Percentiles rank a stretch among this genome's conserved stretches.
These are phyloP conservation scores for Callyntrura sp. DNA, from an alignment of 2,888 invertebrate genomes.

Conservation along the genomic window DNA sequence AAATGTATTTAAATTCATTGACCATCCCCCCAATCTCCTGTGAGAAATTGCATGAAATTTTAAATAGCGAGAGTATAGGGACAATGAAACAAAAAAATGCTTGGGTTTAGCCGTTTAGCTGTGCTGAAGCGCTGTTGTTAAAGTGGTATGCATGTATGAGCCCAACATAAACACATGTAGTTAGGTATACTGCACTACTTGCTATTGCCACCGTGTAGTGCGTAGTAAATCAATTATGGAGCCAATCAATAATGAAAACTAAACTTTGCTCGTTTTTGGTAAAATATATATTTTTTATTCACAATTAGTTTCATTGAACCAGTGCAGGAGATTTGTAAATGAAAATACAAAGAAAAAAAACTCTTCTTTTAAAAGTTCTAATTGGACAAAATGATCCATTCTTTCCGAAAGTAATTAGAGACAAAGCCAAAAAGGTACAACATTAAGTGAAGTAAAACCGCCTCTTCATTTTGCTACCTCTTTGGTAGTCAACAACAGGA, in stretches of 20 bases:
- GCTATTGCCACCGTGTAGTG: no score
- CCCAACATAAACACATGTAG: neutral
- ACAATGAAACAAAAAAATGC: neutral
- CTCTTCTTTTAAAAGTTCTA: slow-evolving; percentile 21
- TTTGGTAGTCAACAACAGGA: neutral
- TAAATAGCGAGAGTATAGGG: no score
- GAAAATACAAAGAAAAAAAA: no score
- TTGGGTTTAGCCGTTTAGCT: no score
- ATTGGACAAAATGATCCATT: slow-evolving; percentile 74
- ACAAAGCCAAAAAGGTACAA: slow-evolving; percentile 56
- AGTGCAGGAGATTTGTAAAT: no score
- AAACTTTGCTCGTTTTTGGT: slow-evolving; percentile 9
- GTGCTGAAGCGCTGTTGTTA: no score
- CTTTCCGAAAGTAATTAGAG: slow-evolving; percentile 78
- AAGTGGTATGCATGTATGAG: no score
- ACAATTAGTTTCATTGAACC: no score
- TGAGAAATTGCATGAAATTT: neutral
- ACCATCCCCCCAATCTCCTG: slow-evolving; percentile 3
- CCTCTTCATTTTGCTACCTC: slow-evolving; percentile 39
- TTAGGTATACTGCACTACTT: neutral
- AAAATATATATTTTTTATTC: slow-evolving; percentile 21
- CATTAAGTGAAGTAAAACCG: slow-evolving; percentile 57
- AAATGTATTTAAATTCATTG: slow-evolving; percentile 44
- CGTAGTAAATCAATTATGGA: no score
- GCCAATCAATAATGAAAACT: no score